Base-by-base conservation (phyloP, 2,888 invertebrate genomes). In the Torymus aiolomorphi region DNA sequence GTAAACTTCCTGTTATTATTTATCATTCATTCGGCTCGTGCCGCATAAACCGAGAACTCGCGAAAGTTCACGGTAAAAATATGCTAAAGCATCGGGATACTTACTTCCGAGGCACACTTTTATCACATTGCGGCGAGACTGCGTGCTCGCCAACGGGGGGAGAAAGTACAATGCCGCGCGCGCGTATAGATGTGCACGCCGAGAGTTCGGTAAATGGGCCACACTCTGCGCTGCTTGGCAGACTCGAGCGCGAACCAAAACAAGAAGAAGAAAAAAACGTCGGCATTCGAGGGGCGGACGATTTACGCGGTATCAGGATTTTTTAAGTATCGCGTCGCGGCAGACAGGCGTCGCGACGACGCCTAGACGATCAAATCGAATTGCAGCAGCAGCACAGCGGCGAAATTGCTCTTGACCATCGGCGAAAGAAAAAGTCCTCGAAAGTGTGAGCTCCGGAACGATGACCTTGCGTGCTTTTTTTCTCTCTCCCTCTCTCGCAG, bases 331-430 rank as follows among this genome's bases (percentile, higher is more conserved):
- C 42, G 42, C 42, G 42, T 42, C 42, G 42, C 42, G 67, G 16
- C 61, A 61, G 59, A 51, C 42, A 8, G 8, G 18, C 54, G 63
- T 63, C 73, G 70, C 70, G 49, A 70, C 70, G 49, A 70, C 70
- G 70, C 18, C 57, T 42, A 70, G 63, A 63, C 72, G 59, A 2
- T 18, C 20, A 54, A 52, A 42, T 42, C 42, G 42, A 42, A 42
- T 42, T 24, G 2, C 20, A 51, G 61, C 61, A 16, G 14, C 42
- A 42, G 8, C 42, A 42, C 8, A 42, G 8, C 42, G n/a, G 52
- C 62, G 12, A 75, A 75, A 75, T 66, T 66, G 66, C 74, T 75
- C 56, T 75, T 66, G 59, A 57, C 65, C 54, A 63, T 56, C 13
- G 20, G 24, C 18, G 16, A 16, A 16, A 51, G 61, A 16, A 56